Evolutionary conservation across 2,888 invertebrate genomes (phyloP), one percentile per base, ranked within the genome.

Genomic region (Venusia cambrica): DNA sequence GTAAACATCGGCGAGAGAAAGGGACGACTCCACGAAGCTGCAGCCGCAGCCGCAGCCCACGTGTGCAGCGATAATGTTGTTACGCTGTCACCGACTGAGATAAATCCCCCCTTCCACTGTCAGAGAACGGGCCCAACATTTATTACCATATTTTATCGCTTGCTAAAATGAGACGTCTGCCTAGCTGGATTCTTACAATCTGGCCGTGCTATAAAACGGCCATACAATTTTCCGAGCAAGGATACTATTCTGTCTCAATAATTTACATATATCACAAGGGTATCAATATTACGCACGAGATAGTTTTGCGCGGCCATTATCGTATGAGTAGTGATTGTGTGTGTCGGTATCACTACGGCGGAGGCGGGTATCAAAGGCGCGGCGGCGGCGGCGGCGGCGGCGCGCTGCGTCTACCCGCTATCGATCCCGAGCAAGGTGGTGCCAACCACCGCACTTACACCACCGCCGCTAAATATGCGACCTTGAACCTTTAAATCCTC

Each of bases 401-500:
- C 71, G 76, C 74, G 74, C 73, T 69, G 63, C 79, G 75, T 68
- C 77, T 67, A 68, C 67, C 63, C 68, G 73, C 72, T 80, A 85
- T 81, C 71, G 84, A 85, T 81, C 78, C 71, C 65, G 62, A 58
- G 64, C 68, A 63, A 66, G 69, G 71, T 70, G 71, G 73, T 69
- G 73, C 73, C 72, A 62, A 62, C 68, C 71, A 62, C 68, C 67
- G 62, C 60, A 59, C 57, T 63, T 63, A 59, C 62, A 61, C n/a
- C n/a, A n/a, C 69, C 68, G 66, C 72, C 46, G 55, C 67, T 59
- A 62, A 66, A 64, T 52, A 62, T 50, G 62, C 73, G 79, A 71
- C 84, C 84, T 85, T 85, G 84, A 81, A 83, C 83, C 74, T 73
- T 72, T 50, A 60, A 69, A 64, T 62, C 51, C 54, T 57, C 53